These are phyloP conservation scores for Silurus lanzhouensis DNA, from an alignment of 2,797 vertebrate genomes.

Conservation along the genomic window DNA sequence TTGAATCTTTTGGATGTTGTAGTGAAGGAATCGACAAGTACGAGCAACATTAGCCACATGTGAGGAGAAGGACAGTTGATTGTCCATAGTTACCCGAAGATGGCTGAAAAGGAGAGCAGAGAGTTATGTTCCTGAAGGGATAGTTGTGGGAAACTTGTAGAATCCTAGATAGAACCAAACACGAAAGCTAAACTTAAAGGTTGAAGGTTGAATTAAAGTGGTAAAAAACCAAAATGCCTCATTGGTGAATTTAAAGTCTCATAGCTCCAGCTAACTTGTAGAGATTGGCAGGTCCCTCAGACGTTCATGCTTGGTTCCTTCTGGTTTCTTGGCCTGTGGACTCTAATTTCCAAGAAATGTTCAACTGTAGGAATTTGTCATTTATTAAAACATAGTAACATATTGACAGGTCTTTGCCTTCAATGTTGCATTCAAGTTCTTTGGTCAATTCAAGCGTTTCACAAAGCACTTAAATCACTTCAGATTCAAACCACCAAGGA, in stretches of 20 bases:
- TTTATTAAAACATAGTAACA: neutral
- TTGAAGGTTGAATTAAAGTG: neutral
- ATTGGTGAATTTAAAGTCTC: neutral
- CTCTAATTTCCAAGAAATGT: neutral
- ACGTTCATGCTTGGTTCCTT: neutral
- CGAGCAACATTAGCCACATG: too few relatives aligned
- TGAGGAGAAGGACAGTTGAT: too few relatives aligned
- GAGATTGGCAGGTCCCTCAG: neutral
- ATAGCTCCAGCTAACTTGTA: neutral
- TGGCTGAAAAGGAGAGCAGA: too few relatives aligned
- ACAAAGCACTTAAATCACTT: neutral
- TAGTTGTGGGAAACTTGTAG: neutral
- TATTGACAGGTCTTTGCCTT: neutral
- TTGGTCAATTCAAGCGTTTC: neutral
- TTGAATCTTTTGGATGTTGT: too few relatives aligned
- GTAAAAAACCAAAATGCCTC: neutral
- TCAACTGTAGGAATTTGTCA: neutral
- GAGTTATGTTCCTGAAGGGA: too few relatives aligned
- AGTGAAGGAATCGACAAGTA: too few relatives aligned
- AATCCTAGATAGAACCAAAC: neutral
- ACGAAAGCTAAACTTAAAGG: neutral
- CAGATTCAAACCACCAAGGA: neutral
- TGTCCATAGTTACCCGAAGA: too few relatives aligned
- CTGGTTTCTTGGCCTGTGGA: neutral
- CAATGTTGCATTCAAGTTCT: neutral